A percentile compares a stretch with the other conserved stretches of the same genome.
These are phyloP conservation scores for Meteorus colon DNA, from an alignment of 2,888 invertebrate species.

Conservation along the genomic window DNA sequence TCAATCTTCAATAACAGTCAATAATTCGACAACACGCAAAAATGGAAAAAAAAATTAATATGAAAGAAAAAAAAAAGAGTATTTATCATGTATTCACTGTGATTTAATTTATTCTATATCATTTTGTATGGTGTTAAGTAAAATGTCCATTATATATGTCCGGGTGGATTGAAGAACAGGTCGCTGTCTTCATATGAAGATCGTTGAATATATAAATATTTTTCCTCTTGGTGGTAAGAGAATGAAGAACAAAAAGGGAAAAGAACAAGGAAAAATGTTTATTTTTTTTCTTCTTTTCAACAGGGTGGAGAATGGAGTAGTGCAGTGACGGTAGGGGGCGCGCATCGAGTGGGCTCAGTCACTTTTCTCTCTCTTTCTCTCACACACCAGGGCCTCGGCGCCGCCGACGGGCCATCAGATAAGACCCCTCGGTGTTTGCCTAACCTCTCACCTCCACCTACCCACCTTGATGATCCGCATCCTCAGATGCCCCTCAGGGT, in stretches of 20 bases:
- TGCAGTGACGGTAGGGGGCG: slow-evolving; percentile 16
- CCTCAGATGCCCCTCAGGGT: slow-evolving; percentile 38
- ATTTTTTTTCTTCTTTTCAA: neutral
- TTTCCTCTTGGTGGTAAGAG: slow-evolving; percentile 28
- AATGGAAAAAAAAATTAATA: neutral
- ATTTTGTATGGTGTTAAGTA: neutral
- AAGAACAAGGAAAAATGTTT: neutral
- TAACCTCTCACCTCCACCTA: slow-evolving; percentile 69
- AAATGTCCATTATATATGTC: slow-evolving; percentile 20
- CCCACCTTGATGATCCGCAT: slow-evolving; percentile 36
- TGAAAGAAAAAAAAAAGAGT: neutral
- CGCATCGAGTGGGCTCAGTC: slow-evolving; percentile 21
- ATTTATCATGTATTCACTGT: neutral
- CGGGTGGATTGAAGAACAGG: slow-evolving; percentile 16
- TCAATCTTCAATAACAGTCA: slow-evolving; percentile 4
- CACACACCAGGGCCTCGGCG: slow-evolving; percentile 34
- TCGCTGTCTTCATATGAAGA: slow-evolving; percentile 8
- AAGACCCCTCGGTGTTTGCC: slow-evolving; percentile 68
- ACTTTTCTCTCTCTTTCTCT: slow-evolving; percentile 1
- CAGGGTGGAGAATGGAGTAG: slow-evolving; percentile 15
- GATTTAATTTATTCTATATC: neutral
- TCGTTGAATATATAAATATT: slow-evolving; percentile 13
- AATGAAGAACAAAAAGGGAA: slow-evolving; percentile 30
- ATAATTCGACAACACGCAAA: slow-evolving; percentile 2
- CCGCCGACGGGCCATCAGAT: slow-evolving; percentile 71